Evolutionary conservation across 2,888 invertebrate genomes (phyloP).

Genomic region (Drosophila fulvimacula): DNA sequence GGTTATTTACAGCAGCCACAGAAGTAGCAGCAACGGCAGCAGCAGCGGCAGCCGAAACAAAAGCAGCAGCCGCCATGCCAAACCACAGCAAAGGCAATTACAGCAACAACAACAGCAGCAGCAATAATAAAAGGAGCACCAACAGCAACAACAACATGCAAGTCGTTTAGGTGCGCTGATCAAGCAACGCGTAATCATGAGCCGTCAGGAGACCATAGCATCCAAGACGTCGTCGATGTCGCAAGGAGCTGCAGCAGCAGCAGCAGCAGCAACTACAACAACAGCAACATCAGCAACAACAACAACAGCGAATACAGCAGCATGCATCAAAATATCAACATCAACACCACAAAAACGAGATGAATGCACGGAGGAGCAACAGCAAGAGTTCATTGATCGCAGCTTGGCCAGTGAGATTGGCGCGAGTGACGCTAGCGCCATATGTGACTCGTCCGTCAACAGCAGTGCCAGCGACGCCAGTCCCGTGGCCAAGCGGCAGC

Average conservation of each 20-base stretch:
- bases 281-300: conserved; percentile 76
- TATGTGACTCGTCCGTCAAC: conserved; percentile 58
- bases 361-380: conserved; percentile 42
- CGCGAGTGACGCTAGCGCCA: conserved; percentile 61
- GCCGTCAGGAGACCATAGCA: conserved; percentile 60
- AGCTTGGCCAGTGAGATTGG: conserved; percentile 62
- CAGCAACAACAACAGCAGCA: conserved; percentile 14
- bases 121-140: conserved; percentile 14
- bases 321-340: conserved; percentile 77
- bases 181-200: conserved; percentile 61
- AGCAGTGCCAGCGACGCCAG: conserved; percentile 61
- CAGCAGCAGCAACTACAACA: conserved; percentile 29
- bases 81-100: conserved; percentile 12
- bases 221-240: conserved; percentile 25
- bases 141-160: conserved; percentile 43
- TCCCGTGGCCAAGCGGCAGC: conserved; percentile 78
- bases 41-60: conserved; percentile 10
- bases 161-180: conserved; percentile 39
- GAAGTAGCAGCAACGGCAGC: conserved; percentile 18
- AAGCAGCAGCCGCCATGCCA: conserved; percentile 54
- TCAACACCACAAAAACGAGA: conserved; percentile 78
- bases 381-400: conserved; percentile 58
- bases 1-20: conserved; percentile 36
- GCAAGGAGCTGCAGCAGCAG: conserved; percentile 13
- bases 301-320: conserved; percentile 26